These are phyloP conservation scores for Toxostoma redivivum DNA, from an alignment of 2,113 vertebrate species.

Conservation along the genomic window DNA sequence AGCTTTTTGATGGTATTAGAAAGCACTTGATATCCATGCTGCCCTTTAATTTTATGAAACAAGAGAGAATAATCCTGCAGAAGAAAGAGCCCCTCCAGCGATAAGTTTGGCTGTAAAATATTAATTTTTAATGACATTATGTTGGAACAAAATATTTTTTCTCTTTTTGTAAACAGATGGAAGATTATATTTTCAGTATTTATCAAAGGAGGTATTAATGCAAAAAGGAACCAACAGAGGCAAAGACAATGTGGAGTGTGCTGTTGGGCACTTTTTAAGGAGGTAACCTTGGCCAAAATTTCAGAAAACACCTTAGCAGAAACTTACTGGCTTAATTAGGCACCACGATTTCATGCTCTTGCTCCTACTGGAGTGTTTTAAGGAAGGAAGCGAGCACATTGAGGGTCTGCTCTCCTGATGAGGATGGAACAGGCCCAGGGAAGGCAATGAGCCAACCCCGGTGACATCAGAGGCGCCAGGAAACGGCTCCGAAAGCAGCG, in stretches of 20 bases:
- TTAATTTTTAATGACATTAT: neutral
- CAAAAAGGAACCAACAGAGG: neutral
- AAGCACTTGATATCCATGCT: neutral
- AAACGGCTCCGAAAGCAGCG: neutral
- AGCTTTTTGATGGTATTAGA: neutral
- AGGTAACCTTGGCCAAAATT: neutral
- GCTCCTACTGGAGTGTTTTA: neutral
- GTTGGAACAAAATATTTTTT: neutral
- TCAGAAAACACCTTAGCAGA: neutral
- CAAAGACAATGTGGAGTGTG: neutral
- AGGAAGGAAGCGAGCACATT: neutral
- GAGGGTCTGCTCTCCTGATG: too few relatives aligned
- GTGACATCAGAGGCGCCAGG: rapidly evolving
- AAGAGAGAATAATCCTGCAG: neutral
- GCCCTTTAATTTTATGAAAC: conserved; percentile 12
- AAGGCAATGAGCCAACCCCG: neutral
- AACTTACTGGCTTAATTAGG: neutral
- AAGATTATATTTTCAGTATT: neutral
- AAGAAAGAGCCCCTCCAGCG: neutral
- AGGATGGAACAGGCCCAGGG: neutral
- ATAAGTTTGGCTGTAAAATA: neutral
- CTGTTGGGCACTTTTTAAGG: neutral
- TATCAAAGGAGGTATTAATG: neutral
- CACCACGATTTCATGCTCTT: neutral
- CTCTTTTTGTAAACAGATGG: neutral